Base-by-base conservation (phyloP, 2,113 vertebrate species). In the Typhlomys cinereus region DNA sequence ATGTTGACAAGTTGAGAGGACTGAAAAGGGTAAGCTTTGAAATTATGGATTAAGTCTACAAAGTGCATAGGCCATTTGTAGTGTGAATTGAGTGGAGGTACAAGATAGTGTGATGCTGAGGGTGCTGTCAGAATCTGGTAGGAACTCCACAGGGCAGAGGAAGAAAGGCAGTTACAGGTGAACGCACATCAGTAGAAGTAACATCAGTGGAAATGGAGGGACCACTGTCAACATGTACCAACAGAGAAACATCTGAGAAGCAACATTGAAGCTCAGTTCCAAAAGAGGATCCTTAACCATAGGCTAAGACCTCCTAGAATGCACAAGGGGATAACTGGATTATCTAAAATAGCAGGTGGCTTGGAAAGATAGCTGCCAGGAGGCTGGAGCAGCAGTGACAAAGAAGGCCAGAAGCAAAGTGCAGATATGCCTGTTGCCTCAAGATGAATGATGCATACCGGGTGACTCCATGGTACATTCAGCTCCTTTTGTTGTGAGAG, bases 191-290 rank as follows among this genome's bases (percentile, higher is more conserved):
- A 54, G 34, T 7, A 52, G 44, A 14, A 20, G 31, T 3, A 25
- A n/a, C 17, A 17, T 36, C 50, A 44, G 20, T 18, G 2, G 7
- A 18, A n/a, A 20, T 0, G 31, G 46, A 85, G 64, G 31, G 31
- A 31, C 50, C 9, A 18, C n/a, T 8, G 14, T 18, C 31, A 8
- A 1, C 15, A 7, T 12, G 34, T 5, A 15, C 4, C 3, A 41
- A 50, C 3, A 59, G 27, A 20, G 21, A 71, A 85, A 4, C 8
- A 18, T 52, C 8, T 14, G 25, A 85, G 82, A 74, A n/a, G 50
- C 50, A 67, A 31, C 15, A 27, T 13, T 10, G 4, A 81, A 41
- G 27, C 39, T 17, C 48, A 31, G 9, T 1, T 15, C 27, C 57
- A 57, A 29, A 27, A 15, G 20, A 61, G 17, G 29, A 36, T 67